Evolutionary conservation across 2,797 vertebrate species (phyloP), one percentile per base, ranked within the genome.

Genomic region (Eremophila alpestris): DNA sequence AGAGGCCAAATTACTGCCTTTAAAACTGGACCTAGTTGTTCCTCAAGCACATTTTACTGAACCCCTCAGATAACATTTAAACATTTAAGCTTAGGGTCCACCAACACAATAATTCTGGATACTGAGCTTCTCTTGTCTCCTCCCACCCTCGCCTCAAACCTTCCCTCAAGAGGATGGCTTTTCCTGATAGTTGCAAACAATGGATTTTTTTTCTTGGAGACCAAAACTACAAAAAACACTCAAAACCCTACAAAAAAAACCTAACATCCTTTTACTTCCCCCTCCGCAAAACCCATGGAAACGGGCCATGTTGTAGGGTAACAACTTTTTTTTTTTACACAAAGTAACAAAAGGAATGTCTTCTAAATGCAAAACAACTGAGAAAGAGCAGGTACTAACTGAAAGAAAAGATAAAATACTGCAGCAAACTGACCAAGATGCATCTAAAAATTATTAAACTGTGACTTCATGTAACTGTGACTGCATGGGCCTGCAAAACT

Each of bases 231-330:
- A 55, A 41, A 51, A 20, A 13, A 1, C 3, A 26, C 16, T 32
- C 8, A 21, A 36, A 46, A 30, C 2, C 2, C 13, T 3, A 46
- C 6, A 2, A 8, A 40, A 51, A 58, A 63, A 22, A 10, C 0
- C 3, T 8, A 24, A 51, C 9, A 14, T 14, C 26, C 14, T 70
- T 43, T 70, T 21, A 21, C 11, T 41, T 20, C 10, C 6, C 5
- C 6, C 13, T 11, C 1, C 3, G 2, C 8, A 13, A 23, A 54
- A 46, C 2, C 3, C 9, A 32, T 15, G 8, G 12, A 63, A 70
- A 3, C 0, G 1, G 10, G 7, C 2, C 19, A 16, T 17, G 5
- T 10, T 15, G 11, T 16, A 86, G 8, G 23, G 49, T 3, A 55
- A 34, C 16, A 38, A 16, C 3, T 38, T 29, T 18, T 7, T 38